These are phyloP conservation scores for Aphidoletes aphidimyza DNA, from an alignment of 2,888 invertebrate species.

Conservation along the genomic window DNA sequence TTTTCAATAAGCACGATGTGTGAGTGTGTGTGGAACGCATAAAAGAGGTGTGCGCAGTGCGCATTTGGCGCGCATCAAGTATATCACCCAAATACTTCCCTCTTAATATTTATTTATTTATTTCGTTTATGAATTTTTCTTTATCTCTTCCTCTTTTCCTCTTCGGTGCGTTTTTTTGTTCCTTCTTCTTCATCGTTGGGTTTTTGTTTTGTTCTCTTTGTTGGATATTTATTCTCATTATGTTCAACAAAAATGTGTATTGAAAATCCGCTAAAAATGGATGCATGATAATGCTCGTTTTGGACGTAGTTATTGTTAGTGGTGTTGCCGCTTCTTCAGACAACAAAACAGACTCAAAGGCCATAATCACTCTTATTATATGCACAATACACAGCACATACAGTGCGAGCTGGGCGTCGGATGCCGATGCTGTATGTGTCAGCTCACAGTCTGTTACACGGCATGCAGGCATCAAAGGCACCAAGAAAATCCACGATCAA, in stretches of 20 bases:
- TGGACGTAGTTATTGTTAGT: too few relatives aligned
- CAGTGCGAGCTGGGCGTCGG: too few relatives aligned
- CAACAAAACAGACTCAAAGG: not conserved
- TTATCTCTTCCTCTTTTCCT: too few relatives aligned
- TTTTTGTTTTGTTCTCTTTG: not conserved
- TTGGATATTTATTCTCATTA: not conserved
- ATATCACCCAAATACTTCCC: not conserved
- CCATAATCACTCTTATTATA: conserved; percentile 25
- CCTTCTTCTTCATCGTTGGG: not conserved
- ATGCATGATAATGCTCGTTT: not conserved
- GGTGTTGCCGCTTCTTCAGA: not conserved
- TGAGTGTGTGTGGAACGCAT: too few relatives aligned
- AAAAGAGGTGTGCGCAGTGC: not conserved
- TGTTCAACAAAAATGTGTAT: not conserved
- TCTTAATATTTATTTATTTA: not conserved
- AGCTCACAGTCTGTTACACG: too few relatives aligned
- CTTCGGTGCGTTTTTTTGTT: not conserved
- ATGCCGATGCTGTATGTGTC: too few relatives aligned
- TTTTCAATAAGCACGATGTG: too few relatives aligned
- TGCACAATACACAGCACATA: not conserved
- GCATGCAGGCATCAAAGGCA: too few relatives aligned
- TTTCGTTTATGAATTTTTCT: not conserved
- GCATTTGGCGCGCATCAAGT: too few relatives aligned
- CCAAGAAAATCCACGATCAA: too few relatives aligned
- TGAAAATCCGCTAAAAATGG: not conserved